A percentile compares a stretch with the other conserved stretches of the same genome.
These are phyloP conservation scores for Eupithecia insigniata DNA, from an alignment of 2,888 invertebrate genomes.

Conservation along the genomic window DNA sequence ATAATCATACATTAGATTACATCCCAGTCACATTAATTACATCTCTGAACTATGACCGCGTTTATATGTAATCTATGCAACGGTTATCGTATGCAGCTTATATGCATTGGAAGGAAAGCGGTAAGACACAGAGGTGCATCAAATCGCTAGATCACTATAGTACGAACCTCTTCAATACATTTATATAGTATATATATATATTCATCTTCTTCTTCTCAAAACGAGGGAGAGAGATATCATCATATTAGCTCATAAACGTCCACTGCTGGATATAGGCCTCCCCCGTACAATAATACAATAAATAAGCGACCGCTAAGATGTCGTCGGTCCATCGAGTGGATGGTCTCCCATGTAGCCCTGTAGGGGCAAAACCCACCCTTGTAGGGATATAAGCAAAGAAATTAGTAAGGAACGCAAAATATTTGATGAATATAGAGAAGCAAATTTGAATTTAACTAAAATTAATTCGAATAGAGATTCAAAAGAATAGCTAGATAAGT, in stretches of 20 bases:
- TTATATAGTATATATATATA: no score
- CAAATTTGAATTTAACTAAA: neutral
- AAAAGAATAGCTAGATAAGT: neutral
- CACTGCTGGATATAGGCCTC: no score
- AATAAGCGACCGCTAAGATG: no score
- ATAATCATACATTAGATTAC: constrained; percentile 12
- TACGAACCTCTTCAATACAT: neutral
- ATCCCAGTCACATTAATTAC: constrained; percentile 51
- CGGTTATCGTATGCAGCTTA: constrained; percentile 67
- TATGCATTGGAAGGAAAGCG: constrained; percentile 72
- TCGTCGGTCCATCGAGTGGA: no score
- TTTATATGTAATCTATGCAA: constrained; percentile 49
- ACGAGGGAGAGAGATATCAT: no score
- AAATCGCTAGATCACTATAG: constrained; percentile 13
- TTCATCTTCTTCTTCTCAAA: no score
- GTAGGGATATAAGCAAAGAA: neutral
- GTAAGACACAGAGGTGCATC: constrained; percentile 28
- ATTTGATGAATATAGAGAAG: neutral
- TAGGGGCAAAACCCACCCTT: no score
- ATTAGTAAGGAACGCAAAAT: neutral
- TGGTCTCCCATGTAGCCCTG: no score
- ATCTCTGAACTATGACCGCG: constrained; percentile 62
- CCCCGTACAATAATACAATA: no score
- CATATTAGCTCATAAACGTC: no score
- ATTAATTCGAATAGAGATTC: neutral